Evolutionary conservation across 2,888 invertebrate genomes (phyloP), one percentile per base, ranked within the genome.

Genomic region (Dinocampus coccinellae): DNA sequence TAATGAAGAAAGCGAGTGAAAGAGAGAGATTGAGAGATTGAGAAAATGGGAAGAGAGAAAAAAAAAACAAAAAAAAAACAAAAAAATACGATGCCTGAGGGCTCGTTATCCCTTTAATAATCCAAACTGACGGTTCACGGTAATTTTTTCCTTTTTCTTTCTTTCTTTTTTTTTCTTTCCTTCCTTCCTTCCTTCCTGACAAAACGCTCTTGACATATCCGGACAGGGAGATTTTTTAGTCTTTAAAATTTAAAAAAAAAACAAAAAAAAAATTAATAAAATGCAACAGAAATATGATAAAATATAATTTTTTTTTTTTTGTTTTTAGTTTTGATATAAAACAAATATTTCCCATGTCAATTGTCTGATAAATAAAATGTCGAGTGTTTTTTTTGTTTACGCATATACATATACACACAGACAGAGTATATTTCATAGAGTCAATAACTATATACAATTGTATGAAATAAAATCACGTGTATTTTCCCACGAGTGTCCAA

Each of bases 101-200:
- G 82, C 81, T 82, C 82, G 81, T 84, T 84, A 84, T 84, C 84
- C 85, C 84, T 84, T 84, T 84, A 84, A 84, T 85, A 85, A 85
- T 85, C 80, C 82, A 77, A 82, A 77, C 79, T 82, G 84, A 85
- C 85, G 79, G 81, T 76, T 76, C 39, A 39, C 78, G 76, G 77
- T 77, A 70, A 75, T 75, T 75, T 53, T 53, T 26, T 57, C 24
- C 75, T 74, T 74, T 76, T 75, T 72, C 76, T 79, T 78, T 76
- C 78, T 79, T 77, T 79, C 74, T 77, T 52, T 74, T 76, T 75
- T 72, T 76, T 79, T 78, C 77, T 78, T 79, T 77, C 80, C 73
- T 76, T 75, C 72, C 76, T 79, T 78, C 77, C 78, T 79, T 77
- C 80, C 74, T 77, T 52, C 36, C 61, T 62, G 65, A 65, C 7